Base-by-base conservation (phyloP, 2,113 vertebrate species). In the Cryptoleucopteryx plumbea region DNA sequence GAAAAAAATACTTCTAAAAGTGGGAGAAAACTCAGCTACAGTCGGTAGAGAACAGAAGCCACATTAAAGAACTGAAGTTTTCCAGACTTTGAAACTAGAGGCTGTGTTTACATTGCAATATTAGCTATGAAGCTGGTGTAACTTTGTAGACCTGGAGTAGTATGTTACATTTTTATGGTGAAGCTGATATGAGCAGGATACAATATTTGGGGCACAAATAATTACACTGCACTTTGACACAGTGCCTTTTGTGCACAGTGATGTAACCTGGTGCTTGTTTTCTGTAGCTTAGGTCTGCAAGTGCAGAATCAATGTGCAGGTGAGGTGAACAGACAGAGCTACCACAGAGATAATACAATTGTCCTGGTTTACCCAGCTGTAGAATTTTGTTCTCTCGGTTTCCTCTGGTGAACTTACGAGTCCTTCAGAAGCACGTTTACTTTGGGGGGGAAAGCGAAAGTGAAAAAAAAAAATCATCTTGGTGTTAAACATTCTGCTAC, bases 321-420 rank as follows among this genome's bases (percentile, higher is more conserved):
- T n/a, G 10, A 8, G 4, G 1, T 53, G 25, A 70, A n/a, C 0
- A 2, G 36, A 19, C 11, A 77, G n/a, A 72, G 6, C 14, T 83
- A 26, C 14, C 11, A 61, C 23, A 38, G 19, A 48, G 4, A 10
- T 0, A 1, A 10, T 43, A 22, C 0, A 4, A 4, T 20, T 74
- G 13, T 43, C 10, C 27, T 78, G 14, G 25, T 86, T 86, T 94
- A 59, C 21, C 9, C 12, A 36, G 11, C 5, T 53, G n/a, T 84
- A 43, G 16, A 66, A 13, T 11, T 40, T n/a, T 89, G 8, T 34
- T 72, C 7, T 66, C 7, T 66, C 1, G 1, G 12, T 89, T 86
- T 70, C 22, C 31, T 59, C 11, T 74, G 27, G 9, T 2, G 7
- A 82, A 31, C 1, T 43, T 58, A 45, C 3, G 13, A 86, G 4